Evolutionary conservation across 2,113 vertebrate species (phyloP), one percentile per base, ranked within the genome.

Genomic region (Myrmecophaga tridactyla): DNA sequence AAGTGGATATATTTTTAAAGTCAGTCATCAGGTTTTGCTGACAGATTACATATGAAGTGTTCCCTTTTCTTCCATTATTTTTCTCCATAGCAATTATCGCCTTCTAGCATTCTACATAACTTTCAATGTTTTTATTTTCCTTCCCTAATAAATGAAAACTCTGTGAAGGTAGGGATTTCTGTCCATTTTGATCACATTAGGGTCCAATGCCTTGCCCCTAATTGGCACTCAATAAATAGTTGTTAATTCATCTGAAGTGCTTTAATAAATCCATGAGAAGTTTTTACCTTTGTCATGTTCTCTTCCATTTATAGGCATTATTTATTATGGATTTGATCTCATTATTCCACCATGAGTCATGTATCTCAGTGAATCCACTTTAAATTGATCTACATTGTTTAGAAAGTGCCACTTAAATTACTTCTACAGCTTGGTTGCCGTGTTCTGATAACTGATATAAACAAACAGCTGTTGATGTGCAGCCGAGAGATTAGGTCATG

Each of bases 371-470:
- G 67, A 95, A 89, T 82, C 77, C 58, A 88, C 56, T 94, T 95
- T 96, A 94, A 96, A 92, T 92, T 88, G 70, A 95, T 96, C 87
- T 65, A 21, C 25, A 43, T 73, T 76, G 62, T 89, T 96, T 86
- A 96, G 78, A 95, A 94, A 95, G 53, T 58, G 31, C 43, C 69
- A 34, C 58, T 62, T 95, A 96, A 94, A 97, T 96, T 92, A 94
- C 73, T 90, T 90, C 15, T 29, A 43, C 41, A 92, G 77, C 51
- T 82, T 82, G 41, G 36, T 69, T 95, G 83, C 62, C n/a, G 56
- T 94, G 56, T 82, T 94, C 88, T 83, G 48, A 70, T 95, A 86
- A 75, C 82, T 84, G 82, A 11, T 60, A 76, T 65, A 97, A 96
- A 97, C 86, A 92, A 94, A 89, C 86, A 90, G 78, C 91, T 92